These are phyloP conservation scores for Anas platyrhynchos DNA, from an alignment of 2,113 vertebrate species.

Conservation along the genomic window DNA sequence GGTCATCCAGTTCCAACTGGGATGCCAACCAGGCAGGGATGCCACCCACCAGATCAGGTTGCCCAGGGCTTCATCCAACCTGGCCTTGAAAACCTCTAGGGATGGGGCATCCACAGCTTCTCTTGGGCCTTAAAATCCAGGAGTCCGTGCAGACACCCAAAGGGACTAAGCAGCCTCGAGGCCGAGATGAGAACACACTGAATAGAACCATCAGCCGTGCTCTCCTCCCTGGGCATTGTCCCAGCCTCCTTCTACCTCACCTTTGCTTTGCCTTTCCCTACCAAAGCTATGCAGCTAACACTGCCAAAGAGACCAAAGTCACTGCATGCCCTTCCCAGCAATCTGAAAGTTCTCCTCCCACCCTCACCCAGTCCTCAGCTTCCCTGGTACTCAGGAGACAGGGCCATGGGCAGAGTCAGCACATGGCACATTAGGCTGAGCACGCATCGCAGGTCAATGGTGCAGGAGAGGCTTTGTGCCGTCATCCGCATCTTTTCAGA, in stretches of 20 bases:
- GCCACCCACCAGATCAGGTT: too few relatives aligned
- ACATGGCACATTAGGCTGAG: fast-evolving
- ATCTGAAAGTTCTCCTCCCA: neutral
- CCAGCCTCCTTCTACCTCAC: neutral
- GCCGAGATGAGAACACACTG: neutral
- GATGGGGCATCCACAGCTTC: neutral
- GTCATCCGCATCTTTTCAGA: neutral
- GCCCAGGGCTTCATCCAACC: too few relatives aligned
- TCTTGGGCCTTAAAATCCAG: neutral
- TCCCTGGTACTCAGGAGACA: neutral
- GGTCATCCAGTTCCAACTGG: too few relatives aligned
- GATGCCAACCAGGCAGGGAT: too few relatives aligned
- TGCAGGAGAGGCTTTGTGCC: neutral
- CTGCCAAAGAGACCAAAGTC: neutral
- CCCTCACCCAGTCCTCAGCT: neutral
- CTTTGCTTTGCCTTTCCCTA: too few relatives aligned
- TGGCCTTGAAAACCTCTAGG: too few relatives aligned
- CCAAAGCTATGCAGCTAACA: neutral
- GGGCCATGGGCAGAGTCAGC: fast-evolving
- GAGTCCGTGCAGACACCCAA: neutral
- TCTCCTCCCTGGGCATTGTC: too few relatives aligned
- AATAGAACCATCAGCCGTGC: neutral
- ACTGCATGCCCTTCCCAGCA: neutral
- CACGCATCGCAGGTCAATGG: fast-evolving
- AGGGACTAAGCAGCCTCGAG: neutral